Evolutionary conservation across 2,888 invertebrate species (phyloP), one percentile per base, ranked within the genome.

Genomic region (Yponomeuta evonymella): DNA sequence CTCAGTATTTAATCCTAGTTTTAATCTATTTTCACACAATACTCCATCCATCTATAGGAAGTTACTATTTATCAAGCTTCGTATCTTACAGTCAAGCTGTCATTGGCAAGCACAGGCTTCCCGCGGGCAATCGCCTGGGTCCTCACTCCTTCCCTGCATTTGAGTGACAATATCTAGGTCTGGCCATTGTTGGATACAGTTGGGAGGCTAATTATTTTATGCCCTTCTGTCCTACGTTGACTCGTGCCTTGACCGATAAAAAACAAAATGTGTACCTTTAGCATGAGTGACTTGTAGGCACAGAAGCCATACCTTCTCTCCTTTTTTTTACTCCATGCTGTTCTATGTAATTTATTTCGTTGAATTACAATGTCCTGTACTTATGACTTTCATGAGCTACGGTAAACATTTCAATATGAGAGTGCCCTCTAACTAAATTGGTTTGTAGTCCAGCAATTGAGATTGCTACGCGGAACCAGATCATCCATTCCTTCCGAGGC

Each of bases 391-490:
- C 51, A 58, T 58, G 51, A 58, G 51, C 15, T 12, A 15, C 51
- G 51, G 51, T 15, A 58, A 58, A 58, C 51, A 58, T 58, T 58
- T 58, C 51, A 58, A 58, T 58, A 58, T 58, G 51, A 58, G 51
- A 15, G 51, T 58, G 5, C 51, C 51, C 51, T 58, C 51, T 15
- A 58, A 58, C 67, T 67, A 67, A 67, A 67, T 67, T 67, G 67
- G 36, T 36, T n/a, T 67, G 67, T 36, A n/a, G 67, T 33, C 29
- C 67, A 36, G 33, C 67, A 67, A 67, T 67, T 67, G 67, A 43
- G 67, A 67, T 67, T 67, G 67, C 36, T 43, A 43, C 43, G 36
- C n/a, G 8, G 33, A 12, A 67, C 33, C 67, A 67, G 2, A n/a
- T 36, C 5, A n/a, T 33, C 0, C 1, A 9, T 1, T 8, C 2